A percentile compares a stretch with the other conserved stretches of the same genome.
Conservation (phyloP, 2,797 vertebrate species). For the Phrynocephalus guinanensis region DNA sequence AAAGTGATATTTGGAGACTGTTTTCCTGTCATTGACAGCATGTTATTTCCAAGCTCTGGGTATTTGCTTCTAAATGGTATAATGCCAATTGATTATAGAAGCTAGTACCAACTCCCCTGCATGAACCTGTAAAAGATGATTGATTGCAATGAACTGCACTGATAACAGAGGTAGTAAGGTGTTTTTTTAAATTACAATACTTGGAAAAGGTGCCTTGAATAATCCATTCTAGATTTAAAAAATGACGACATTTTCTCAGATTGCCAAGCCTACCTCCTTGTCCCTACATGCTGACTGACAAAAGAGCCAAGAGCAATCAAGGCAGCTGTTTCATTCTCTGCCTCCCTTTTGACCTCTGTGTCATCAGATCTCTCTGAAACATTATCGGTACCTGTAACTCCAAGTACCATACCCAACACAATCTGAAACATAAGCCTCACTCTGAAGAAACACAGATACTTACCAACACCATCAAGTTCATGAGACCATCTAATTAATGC, state of each 20-base stretch:
- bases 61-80: too few species aligned
- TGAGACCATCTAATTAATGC: constrained; percentile 36
- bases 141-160: constrained; percentile 8
- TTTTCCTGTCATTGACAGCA: too few species aligned
- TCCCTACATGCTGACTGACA: constrained; percentile 51
- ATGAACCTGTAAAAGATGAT: constrained; percentile 25
- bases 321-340: constrained; percentile 41
- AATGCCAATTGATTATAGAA: too few species aligned
- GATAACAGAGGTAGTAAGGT: background rate
- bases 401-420: constrained; percentile 48
- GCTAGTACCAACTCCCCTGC: too few species aligned
- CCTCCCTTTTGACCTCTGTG: constrained; percentile 55
- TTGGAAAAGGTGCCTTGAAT: constrained; percentile 20
- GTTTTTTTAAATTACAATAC: background rate
- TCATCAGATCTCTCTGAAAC: constrained; percentile 54
- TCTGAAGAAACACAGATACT: constrained; percentile 53
- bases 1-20: too few species aligned
- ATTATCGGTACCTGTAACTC: constrained; percentile 49
- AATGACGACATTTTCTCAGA: background rate
- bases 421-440: constrained; percentile 52
- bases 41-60: too few species aligned
- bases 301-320: constrained; percentile 38
- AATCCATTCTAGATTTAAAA: constrained; percentile 28
- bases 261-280: constrained; percentile 38
- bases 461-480: constrained; percentile 40